phyloP scores from a whole-genome alignment of 1,140 invertebrate species.

The Heliconius hermathena region DNA sequence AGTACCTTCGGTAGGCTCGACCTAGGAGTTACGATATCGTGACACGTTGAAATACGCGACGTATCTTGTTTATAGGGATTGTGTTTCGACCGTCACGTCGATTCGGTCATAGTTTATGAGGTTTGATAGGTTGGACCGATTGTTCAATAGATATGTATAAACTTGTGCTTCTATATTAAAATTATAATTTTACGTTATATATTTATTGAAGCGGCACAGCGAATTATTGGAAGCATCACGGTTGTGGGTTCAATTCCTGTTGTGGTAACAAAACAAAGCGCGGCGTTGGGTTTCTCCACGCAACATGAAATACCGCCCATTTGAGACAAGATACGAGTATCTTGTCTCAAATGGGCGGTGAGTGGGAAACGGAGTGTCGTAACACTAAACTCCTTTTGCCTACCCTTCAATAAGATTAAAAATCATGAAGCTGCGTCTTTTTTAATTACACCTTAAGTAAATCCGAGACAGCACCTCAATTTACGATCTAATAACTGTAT shows the following conservation, averaged over 20 bases:
- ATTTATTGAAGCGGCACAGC: too few relatives aligned
- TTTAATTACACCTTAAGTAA: neutral
- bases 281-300: too few relatives aligned
- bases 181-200: neutral
- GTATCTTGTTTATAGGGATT: slow-evolving; percentile 1
- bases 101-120: slow-evolving; percentile 6
- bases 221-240: too few relatives aligned
- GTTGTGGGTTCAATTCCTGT: too few relatives aligned
- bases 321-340: too few relatives aligned
- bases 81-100: neutral
- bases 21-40: slow-evolving; percentile 11
- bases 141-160: neutral
- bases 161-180: neutral
- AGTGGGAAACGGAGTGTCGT: too few relatives aligned
- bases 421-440: too few relatives aligned
- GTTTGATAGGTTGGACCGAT: neutral
- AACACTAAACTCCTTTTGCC: too few relatives aligned
- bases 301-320: too few relatives aligned
- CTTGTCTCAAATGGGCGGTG: too few relatives aligned
- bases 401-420: too few relatives aligned
- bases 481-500: slow-evolving; percentile 1
- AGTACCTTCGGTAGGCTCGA: neutral
- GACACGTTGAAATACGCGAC: slow-evolving; percentile 1
- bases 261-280: too few relatives aligned
- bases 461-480: neutral